Evolutionary conservation across 2,113 vertebrate genomes (phyloP).

Genomic region (Albula goreensis): DNA sequence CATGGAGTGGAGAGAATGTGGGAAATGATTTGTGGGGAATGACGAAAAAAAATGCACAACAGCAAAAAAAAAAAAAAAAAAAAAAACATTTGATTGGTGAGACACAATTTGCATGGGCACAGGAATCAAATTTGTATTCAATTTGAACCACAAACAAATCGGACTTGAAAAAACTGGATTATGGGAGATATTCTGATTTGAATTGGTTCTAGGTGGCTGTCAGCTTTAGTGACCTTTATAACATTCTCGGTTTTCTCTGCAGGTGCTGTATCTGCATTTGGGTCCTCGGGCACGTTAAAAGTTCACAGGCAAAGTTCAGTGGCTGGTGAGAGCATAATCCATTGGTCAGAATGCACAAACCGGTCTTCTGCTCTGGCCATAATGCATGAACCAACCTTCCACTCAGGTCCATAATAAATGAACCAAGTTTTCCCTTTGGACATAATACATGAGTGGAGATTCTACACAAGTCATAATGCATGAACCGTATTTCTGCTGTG

Average conservation of each 20-base stretch:
- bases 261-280: not conserved
- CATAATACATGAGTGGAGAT: not conserved
- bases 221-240: not conserved
- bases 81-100: too few relatives aligned
- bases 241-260: not conserved
- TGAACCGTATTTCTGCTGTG: not conserved
- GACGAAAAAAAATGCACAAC: too few relatives aligned
- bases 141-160: too few relatives aligned
- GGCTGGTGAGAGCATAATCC: conserved; percentile 7
- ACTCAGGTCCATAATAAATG: not conserved
- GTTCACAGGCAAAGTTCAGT: conserved; percentile 19
- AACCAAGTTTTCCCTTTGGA: not conserved
- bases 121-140: too few relatives aligned
- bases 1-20: too few relatives aligned
- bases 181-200: too few relatives aligned
- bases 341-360: not conserved
- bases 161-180: too few relatives aligned
- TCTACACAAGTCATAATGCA: not conserved
- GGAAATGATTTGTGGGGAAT: too few relatives aligned
- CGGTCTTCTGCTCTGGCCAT: not conserved
- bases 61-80: too few relatives aligned
- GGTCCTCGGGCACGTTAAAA: conserved; percentile 5
- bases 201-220: too few relatives aligned
- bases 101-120: too few relatives aligned
- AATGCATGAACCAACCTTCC: not conserved